A percentile compares a stretch with the other conserved stretches of the same genome.
Evolutionary conservation across 1,140 invertebrate species (phyloP).

Genomic region (Eupeodes corollae): DNA sequence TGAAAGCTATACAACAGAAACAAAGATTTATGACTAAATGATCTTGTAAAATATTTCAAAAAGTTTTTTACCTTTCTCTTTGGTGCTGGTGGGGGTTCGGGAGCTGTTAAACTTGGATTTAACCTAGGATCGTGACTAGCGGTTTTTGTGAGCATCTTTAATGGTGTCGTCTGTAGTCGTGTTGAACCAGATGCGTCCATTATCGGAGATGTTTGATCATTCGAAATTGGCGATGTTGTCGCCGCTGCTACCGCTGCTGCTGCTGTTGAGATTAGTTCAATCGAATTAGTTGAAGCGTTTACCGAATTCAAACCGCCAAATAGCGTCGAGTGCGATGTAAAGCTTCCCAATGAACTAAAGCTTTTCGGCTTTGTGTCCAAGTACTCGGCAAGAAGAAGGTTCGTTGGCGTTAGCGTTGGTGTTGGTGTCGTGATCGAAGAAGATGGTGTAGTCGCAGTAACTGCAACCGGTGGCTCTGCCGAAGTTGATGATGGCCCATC

Average conservation of each 20-base stretch:
- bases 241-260: neutral
- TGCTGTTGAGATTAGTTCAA: neutral
- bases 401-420: conserved; percentile 14
- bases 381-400: neutral
- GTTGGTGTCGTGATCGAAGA: conserved; percentile 12
- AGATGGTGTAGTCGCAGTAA: neutral
- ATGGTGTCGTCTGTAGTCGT: neutral
- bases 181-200: neutral
- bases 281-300: neutral
- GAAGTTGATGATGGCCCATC: conserved; percentile 2
- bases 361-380: conserved; percentile 11
- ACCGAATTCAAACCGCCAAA: conserved; percentile 2
- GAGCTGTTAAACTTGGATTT: conserved; percentile 28
- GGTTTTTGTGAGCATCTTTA: conserved; percentile 27
- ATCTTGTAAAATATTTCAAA: neutral
- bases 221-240: neutral
- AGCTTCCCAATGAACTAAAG: conserved; percentile 8
- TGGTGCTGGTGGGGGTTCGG: conserved; percentile 29
- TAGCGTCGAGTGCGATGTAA: conserved; percentile 3
- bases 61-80: conserved; percentile 20
- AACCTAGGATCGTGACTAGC: conserved; percentile 34
- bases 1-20: conserved; percentile 12
- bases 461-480: neutral
- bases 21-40: too few relatives aligned
- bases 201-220: neutral